Percentiles rank a stretch among this genome's conserved stretches.
Evolutionary conservation across 2,113 vertebrate genomes (phyloP).

Genomic region (Platichthys stellatus): DNA sequence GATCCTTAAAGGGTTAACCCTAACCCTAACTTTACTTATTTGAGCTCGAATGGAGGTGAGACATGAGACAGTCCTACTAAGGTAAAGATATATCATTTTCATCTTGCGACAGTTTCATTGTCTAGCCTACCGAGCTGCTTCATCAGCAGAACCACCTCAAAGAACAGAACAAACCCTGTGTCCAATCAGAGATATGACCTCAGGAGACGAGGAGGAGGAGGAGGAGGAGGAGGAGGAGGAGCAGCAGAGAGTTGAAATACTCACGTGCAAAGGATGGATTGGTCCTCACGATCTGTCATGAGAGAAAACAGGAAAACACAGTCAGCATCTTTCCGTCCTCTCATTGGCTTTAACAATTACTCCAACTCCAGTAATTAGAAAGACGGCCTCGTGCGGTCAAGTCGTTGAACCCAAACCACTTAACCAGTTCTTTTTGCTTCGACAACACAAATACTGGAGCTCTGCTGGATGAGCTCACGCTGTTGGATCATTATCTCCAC

Average conservation of each 20-base stretch:
- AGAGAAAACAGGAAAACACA: conserved; percentile 50
- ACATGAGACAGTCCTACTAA: not conserved
- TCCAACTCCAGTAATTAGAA: conserved; percentile 12
- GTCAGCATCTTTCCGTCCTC: conserved; percentile 31
- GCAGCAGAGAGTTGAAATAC: conserved; percentile 66
- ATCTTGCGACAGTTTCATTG: conserved; percentile 46
- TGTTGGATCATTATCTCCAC: not conserved
- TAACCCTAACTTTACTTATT: too few relatives aligned
- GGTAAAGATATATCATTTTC: conserved; percentile 13
- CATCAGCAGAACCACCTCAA: conserved; percentile 27
- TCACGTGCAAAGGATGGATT: conserved; percentile 99
- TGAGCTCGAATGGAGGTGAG: not conserved
- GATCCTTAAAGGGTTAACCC: too few relatives aligned
- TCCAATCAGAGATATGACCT: conserved; percentile 17
- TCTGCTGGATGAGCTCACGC: not conserved
- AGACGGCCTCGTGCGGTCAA: not conserved
- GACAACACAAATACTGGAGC: not conserved
- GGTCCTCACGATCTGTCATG: conserved; percentile 93
- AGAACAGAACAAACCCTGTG: not conserved
- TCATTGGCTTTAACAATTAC: not conserved
- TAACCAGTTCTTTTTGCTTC: not conserved
- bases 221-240: not conserved
- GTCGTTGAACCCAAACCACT: not conserved
- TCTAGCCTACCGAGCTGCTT: conserved; percentile 30
- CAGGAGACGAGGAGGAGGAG: not conserved